Conservation (phyloP, 1,140 invertebrate species). For the Hesperophylax magnus region DNA sequence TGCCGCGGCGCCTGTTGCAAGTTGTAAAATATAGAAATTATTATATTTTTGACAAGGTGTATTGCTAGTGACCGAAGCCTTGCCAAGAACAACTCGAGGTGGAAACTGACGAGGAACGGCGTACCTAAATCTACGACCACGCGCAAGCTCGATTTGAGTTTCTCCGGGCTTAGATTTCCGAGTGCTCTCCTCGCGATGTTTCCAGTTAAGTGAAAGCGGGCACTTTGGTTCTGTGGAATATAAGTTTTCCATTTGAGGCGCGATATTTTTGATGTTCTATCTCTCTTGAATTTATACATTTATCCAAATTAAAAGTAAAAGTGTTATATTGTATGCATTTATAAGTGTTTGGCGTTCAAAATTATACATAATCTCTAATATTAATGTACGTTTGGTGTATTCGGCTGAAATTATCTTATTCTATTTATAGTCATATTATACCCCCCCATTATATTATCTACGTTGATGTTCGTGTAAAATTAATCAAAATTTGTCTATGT, state of each 20-base stretch:
- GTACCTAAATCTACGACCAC: not conserved
- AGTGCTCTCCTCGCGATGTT: too few species aligned
- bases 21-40: constrained; percentile 47
- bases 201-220: too few species aligned
- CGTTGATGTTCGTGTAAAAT: constrained; percentile 56
- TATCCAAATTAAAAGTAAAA: constrained; percentile 54
- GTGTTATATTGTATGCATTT: constrained; percentile 55
- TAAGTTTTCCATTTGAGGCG: constrained; percentile 27
- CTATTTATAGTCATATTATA: constrained; percentile 58
- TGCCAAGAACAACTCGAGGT: not conserved
- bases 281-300: constrained; percentile 57
- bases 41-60: constrained; percentile 56
- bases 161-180: too few species aligned
- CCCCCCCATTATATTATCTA: constrained; percentile 46
- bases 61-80: constrained; percentile 8
- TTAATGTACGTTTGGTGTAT: constrained; percentile 62
- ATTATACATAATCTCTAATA: constrained; percentile 49
- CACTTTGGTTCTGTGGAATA: too few species aligned
- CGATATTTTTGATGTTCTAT: constrained; percentile 57
- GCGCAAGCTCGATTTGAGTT: too few species aligned
- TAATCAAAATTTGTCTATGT: constrained; percentile 65
- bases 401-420: constrained; percentile 61
- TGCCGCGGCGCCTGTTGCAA: constrained; percentile 27
- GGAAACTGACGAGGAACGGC: not conserved
- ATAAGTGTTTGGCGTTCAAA: constrained; percentile 57